phyloP scores from a whole-genome alignment of 2,113 vertebrate species.

The Calonectris borealis region DNA sequence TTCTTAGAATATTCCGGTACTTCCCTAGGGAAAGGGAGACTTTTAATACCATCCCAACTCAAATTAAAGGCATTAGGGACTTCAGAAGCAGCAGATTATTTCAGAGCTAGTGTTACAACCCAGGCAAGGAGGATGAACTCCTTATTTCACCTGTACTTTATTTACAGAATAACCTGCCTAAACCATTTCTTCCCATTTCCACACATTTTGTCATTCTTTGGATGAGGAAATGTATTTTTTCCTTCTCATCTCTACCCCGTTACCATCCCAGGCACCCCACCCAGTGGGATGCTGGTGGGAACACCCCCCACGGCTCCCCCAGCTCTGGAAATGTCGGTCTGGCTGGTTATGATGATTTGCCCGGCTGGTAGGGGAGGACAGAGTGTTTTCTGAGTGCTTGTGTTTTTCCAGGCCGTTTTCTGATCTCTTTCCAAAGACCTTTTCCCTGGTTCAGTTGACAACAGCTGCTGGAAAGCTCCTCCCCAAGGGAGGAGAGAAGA shows the following conservation, averaged over 20 bases:
- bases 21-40: neutral
- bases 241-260: neutral
- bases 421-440: conserved; percentile 20
- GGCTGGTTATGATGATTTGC: accelerated
- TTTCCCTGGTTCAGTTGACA: neutral
- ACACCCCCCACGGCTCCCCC: accelerated
- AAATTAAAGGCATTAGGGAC: neutral
- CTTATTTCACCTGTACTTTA: neutral
- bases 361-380: neutral
- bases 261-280: neutral
- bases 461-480: conserved; percentile 30
- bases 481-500: neutral
- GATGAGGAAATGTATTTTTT: neutral
- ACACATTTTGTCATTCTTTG: neutral
- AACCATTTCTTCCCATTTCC: neutral
- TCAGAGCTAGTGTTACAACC: neutral
- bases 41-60: neutral
- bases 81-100: neutral
- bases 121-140: neutral
- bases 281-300: neutral
- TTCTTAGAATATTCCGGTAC: neutral
- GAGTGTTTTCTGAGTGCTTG: neutral
- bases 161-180: neutral
- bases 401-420: neutral
- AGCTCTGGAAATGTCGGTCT: neutral